Conservation (phyloP, 2,797 vertebrate genomes). For the Cyprinodon diabolis region DNA sequence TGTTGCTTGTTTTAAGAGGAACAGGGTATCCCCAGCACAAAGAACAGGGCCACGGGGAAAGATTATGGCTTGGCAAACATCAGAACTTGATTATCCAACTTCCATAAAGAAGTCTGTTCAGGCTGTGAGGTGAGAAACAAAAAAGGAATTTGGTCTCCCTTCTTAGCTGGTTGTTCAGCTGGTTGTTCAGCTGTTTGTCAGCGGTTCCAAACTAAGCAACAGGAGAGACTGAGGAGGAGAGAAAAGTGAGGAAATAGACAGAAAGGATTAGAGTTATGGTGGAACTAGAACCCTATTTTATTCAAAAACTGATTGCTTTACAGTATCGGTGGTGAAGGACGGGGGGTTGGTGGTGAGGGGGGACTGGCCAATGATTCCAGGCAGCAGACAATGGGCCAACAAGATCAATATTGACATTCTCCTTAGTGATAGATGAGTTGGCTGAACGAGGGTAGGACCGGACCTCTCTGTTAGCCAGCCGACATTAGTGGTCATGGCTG, state of each 20-base stretch:
- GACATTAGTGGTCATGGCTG: slow-evolving; percentile 71
- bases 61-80: slow-evolving; percentile 70
- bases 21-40: slow-evolving; percentile 48
- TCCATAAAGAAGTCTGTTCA: slow-evolving; percentile 75
- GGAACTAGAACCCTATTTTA: slow-evolving; percentile 58
- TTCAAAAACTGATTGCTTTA: slow-evolving; percentile 79
- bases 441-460: slow-evolving; percentile 71
- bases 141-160: slow-evolving; percentile 63
- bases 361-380: slow-evolving; percentile 61
- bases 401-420: slow-evolving; percentile 84
- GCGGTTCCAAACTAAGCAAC: slow-evolving; percentile 53
- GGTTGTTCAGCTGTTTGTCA: slow-evolving; percentile 68
- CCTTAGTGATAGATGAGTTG: slow-evolving; percentile 76
- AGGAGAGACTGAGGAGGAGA: slow-evolving; percentile 34
- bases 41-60: slow-evolving; percentile 51
- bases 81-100: slow-evolving; percentile 75
- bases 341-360: slow-evolving; percentile 52
- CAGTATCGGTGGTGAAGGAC: slow-evolving; percentile 71
- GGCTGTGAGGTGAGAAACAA: slow-evolving; percentile 62
- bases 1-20: slow-evolving; percentile 34
- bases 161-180: slow-evolving; percentile 53
- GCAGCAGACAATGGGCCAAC: slow-evolving; percentile 77
- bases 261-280: slow-evolving; percentile 42
- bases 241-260: slow-evolving; percentile 19
- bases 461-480: slow-evolving; percentile 60